Base-by-base conservation (phyloP, 53 echinoderm and acorn worm genomes). In the Echinometra lucunter region DNA sequence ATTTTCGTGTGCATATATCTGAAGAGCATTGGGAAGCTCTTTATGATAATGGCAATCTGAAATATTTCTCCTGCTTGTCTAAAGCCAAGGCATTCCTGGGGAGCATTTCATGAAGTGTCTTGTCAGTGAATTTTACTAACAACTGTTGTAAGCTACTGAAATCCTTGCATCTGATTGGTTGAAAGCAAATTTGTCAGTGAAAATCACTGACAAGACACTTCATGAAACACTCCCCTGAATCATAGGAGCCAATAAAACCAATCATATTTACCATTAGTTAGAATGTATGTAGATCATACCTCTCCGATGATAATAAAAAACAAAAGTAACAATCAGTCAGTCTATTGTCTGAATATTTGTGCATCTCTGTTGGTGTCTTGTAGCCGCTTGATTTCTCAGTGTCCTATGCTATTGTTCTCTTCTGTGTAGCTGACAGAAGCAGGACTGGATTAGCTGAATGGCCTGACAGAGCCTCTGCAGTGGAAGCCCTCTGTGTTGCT, bases 361-460 rank as follows among this genome's bases (percentile, higher is more conserved):
- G 21, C 23, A 28, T 15, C 11, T 69, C 69, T 69, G 6, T 2
- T 69, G 1, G 21, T 63, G 23, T 9, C 10, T 21, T 63, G 19
- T 63, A 18, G 0, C 32, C 13, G 32, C 1, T 34, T 67, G 32
- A 30, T 67, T 32, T 11, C 32, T 69, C 12, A 28, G 34, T 34
- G 15, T 11, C 30, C 69, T 69, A 2, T 34, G 0, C 34, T 78
- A 42, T 78, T 42, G 19, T 34, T 72, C 19, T 78, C 78, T 9
- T 37, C 12, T 81, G 67, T 90, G 23, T 74, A 97, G 97, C 95
- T 94, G 97, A 96, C 60, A 96, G 97, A 38, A 98, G 97, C 89
- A 66, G 95, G 91, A 97, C 97, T 88, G 98, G 98, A 17, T 66
- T 98, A 75, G 97, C 96, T 12, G 98, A 98, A 81, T 98, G 96